Conservation (phyloP, 2,888 invertebrate genomes). For the Caenorhabditis sp. region DNA sequence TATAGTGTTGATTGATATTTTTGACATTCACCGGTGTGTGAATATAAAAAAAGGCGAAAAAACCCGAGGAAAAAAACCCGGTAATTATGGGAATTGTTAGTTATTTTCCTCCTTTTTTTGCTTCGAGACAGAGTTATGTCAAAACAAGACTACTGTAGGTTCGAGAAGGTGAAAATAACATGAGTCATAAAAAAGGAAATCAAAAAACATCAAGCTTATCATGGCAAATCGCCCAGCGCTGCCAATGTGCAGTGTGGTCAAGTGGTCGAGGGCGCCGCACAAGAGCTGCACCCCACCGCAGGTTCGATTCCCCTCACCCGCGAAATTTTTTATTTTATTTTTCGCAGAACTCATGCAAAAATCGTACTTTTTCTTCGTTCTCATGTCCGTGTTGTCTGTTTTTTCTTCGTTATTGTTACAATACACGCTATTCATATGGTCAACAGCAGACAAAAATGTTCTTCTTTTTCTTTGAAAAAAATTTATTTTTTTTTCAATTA, state of each 20-base stretch:
- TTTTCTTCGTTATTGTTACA: too few species aligned
- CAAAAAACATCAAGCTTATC: too few species aligned
- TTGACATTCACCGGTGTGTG: background rate
- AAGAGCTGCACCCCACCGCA: background rate
- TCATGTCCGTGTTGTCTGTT: background rate
- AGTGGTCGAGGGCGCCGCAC: background rate
- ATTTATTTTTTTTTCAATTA: background rate
- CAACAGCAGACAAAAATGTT: background rate
- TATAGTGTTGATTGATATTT: background rate
- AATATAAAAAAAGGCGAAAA: background rate
- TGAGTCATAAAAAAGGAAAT: too few species aligned
- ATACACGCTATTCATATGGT: background rate
- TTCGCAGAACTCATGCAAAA: background rate
- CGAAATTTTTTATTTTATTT: background rate
- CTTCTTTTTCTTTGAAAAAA: background rate
- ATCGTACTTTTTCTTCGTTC: background rate
- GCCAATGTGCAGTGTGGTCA: background rate
- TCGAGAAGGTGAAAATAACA: too few species aligned
- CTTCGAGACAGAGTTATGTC: background rate
- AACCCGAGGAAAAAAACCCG: background rate
- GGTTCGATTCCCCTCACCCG: background rate
- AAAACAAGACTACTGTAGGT: background rate
- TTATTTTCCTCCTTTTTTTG: background rate
- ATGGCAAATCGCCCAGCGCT: background rate
- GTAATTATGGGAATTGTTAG: background rate